phyloP scores from a whole-genome alignment of 2,888 invertebrate genomes.

The Heliconius ethilla region DNA sequence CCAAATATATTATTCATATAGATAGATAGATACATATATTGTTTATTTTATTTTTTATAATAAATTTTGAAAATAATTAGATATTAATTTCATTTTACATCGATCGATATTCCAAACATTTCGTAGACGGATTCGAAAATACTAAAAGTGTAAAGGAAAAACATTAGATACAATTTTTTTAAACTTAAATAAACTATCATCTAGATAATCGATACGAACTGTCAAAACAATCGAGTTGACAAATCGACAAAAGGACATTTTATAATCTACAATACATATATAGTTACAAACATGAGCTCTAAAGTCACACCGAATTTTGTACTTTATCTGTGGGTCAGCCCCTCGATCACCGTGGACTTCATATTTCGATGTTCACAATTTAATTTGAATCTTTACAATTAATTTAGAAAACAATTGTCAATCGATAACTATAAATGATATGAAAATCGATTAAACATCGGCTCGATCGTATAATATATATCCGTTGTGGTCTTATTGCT shows the following conservation, averaged over 20 bases:
- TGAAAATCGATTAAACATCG: conserved; percentile 60
- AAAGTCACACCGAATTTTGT: conserved; percentile 81
- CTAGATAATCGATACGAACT: conserved; percentile 63
- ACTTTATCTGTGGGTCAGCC: conserved; percentile 77
- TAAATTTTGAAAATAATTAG: conserved; percentile 80
- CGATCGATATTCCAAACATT: conserved; percentile 75
- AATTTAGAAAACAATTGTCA: conserved; percentile 78
- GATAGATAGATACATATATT: conserved; percentile 50
- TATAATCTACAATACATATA: conserved; percentile 67
- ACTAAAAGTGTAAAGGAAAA: conserved; percentile 72
- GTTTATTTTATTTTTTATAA: conserved; percentile 63
- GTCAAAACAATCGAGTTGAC: conserved; percentile 69
- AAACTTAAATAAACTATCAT: conserved; percentile 75
- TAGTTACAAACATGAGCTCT: conserved; percentile 76
- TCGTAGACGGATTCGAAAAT: conserved; percentile 80
- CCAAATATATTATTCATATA: conserved; percentile 73
- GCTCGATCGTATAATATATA: conserved; percentile 64
- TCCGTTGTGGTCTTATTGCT: conserved; percentile 78
- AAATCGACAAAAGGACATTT: conserved; percentile 69
- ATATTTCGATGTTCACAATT: conserved; percentile 76
- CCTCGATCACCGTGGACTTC: conserved; percentile 79
- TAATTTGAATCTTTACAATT: conserved; percentile 73
- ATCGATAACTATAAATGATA: conserved; percentile 72
- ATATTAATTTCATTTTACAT: conserved; percentile 71
- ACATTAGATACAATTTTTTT: conserved; percentile 67